A percentile compares a stretch with the other conserved stretches of the same genome.
Evolutionary conservation across 2,888 invertebrate genomes (phyloP).

Genomic region (Drosophila neutralis): DNA sequence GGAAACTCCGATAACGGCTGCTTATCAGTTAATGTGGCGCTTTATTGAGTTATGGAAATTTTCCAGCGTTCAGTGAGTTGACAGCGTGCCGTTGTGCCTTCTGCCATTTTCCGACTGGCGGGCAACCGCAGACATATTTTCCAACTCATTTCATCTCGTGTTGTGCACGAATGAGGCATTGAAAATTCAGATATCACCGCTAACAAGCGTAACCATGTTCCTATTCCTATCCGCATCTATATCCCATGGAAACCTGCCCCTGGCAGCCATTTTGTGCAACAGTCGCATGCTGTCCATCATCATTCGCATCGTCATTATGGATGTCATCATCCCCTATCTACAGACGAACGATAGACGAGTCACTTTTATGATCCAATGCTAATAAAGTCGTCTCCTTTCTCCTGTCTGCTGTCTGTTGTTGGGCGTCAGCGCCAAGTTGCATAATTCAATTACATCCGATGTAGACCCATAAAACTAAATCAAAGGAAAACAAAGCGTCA

Average conservation of each 20-base stretch:
- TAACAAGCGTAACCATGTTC: constrained; percentile 70
- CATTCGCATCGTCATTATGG: constrained; percentile 34
- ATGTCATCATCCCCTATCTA: constrained; percentile 46
- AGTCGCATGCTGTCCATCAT: constrained; percentile 42
- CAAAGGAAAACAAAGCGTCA: constrained; percentile 84
- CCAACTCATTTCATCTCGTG: constrained; percentile 79
- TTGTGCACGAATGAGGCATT: constrained; percentile 50
- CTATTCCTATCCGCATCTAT: constrained; percentile 19
- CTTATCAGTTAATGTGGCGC: constrained; percentile 60
- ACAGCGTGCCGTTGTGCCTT: constrained; percentile 12
- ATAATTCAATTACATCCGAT: constrained; percentile 84
- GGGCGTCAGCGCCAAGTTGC: constrained; percentile 80
- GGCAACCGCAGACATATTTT: constrained; percentile 78
- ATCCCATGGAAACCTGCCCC: constrained; percentile 5
- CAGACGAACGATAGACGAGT: constrained; percentile 18
- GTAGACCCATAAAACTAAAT: constrained; percentile 84
- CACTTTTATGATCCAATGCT: constrained; percentile 82
- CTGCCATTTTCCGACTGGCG: constrained; percentile 12
- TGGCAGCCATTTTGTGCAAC: constrained; percentile 50
- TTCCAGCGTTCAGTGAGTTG: constrained; percentile 26
- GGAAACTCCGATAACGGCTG: constrained; percentile 14
- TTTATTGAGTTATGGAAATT: constrained; percentile 67
- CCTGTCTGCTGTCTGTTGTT: constrained; percentile 46
- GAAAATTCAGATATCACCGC: constrained; percentile 75
- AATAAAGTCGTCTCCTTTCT: constrained; percentile 79